These are phyloP conservation scores for Thamnophis elegans DNA, from an alignment of 2,797 vertebrate genomes.

Conservation along the genomic window DNA sequence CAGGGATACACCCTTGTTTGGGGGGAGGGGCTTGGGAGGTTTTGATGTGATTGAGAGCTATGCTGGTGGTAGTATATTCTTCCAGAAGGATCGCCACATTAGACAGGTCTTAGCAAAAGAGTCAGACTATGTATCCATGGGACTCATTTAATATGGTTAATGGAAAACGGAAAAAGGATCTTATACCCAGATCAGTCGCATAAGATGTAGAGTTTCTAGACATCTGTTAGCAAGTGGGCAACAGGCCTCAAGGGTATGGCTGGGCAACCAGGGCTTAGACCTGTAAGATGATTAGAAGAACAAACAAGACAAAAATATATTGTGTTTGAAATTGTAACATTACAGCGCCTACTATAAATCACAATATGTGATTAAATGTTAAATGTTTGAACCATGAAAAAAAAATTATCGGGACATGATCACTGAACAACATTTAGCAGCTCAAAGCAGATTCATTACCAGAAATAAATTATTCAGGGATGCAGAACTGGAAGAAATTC, in stretches of 20 bases:
- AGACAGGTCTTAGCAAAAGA: too few relatives aligned
- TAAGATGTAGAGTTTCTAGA: not conserved
- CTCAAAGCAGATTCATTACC: not conserved
- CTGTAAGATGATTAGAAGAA: not conserved
- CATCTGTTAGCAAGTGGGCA: not conserved
- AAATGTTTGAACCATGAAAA: not conserved
- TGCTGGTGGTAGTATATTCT: too few relatives aligned
- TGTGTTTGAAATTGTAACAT: not conserved
- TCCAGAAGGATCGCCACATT: too few relatives aligned
- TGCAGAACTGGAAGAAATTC: not conserved
- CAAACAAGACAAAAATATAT: not conserved
- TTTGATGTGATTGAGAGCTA: too few relatives aligned
- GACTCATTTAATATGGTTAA: too few relatives aligned
- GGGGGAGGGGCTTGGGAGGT: too few relatives aligned
- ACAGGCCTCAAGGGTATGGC: not conserved
- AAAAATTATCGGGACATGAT: not conserved
- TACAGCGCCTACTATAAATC: not conserved
- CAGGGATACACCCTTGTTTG: too few relatives aligned
- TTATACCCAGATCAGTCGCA: not conserved
- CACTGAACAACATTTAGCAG: not conserved
- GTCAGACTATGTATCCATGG: too few relatives aligned
- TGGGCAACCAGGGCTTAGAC: not conserved
- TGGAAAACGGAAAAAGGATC: too few relatives aligned
- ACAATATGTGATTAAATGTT: too few relatives aligned
- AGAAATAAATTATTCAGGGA: not conserved